Evolutionary conservation across 2,888 invertebrate species (phyloP), one percentile per base, ranked within the genome.

Genomic region (Nyleta sp.): DNA sequence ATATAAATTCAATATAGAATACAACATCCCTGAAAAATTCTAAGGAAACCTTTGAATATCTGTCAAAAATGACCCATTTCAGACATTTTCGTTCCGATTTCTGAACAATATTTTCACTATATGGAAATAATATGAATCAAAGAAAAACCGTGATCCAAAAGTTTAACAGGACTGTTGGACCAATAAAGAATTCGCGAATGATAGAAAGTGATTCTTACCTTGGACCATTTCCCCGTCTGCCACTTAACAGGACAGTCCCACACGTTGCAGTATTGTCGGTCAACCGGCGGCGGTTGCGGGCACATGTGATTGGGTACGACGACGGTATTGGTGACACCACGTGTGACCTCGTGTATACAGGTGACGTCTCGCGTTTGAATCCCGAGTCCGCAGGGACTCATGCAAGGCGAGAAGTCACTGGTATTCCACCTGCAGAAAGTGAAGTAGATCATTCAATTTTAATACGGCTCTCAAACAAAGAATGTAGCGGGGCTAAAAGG

Each of bases 231-330:
- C 0, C 95, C 95, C 0, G 95, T 92, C 82, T 95, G 95, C 99
- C 98, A 99, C 80, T 95, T 92, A 0, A 98, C 95, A 0, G 98
- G 97, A 86, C 99, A 99, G 91, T 98, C 97, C 70, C 97, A 93
- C 0, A 97, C 95, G 89, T 98, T 98, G 92, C 99, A 99, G 88
- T 96, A 95, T 90, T 97, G 97, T 0, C 97, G 92, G 88, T 97
- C 96, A 0, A 95, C 94, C 0, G 98, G 98, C 0, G 96, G 95
- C 0, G 98, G 97, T 87, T 96, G 96, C 0, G 97, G 97, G 87
- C 99, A 98, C 95, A 97, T 96, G 88, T 95, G 95, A 91, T 96
- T 96, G 0, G 98, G 97, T n/a, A 99, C 96, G 8, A 96, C 95
- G 80, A 98, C 95, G 0, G 97, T 96, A 88, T 97, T 98, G 35